These are phyloP conservation scores for Sebastes matsubarae DNA, from an alignment of 2,797 vertebrate species.

Conservation along the genomic window DNA sequence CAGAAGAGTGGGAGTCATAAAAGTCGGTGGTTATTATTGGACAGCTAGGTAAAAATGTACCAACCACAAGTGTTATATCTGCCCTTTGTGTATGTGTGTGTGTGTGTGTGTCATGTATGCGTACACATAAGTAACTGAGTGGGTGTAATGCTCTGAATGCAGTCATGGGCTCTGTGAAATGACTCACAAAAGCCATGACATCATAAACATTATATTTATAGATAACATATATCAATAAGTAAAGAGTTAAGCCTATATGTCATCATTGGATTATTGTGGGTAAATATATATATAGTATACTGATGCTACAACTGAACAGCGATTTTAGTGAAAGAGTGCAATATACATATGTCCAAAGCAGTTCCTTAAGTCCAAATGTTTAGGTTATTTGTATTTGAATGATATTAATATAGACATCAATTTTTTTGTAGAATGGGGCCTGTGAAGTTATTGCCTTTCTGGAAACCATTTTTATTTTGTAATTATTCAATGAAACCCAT, in stretches of 20 bases:
- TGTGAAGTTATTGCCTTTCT: background rate
- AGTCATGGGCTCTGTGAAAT: conserved; percentile 13
- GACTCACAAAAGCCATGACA: conserved; percentile 1
- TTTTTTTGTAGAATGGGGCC: background rate
- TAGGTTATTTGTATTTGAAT: background rate
- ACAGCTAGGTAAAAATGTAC: background rate
- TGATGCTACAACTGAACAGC: background rate
- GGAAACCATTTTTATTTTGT: background rate
- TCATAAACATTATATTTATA: background rate
- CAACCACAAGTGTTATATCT: background rate
- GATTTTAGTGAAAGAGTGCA: background rate
- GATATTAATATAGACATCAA: background rate
- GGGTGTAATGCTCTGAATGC: conserved; percentile 13
- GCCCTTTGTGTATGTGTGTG: background rate
- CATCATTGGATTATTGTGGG: background rate
- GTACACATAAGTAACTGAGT: background rate
- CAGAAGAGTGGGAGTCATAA: conserved; percentile 4
- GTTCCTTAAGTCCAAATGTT: background rate
- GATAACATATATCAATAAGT: background rate
- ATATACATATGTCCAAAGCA: background rate
- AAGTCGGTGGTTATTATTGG: conserved; percentile 8
- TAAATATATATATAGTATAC: no score
- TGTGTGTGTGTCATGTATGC: background rate
- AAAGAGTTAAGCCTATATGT: background rate
- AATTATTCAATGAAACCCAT: background rate